These are phyloP conservation scores for Amphibalanus amphitrite DNA, from an alignment of 1,140 invertebrate genomes.

Conservation along the genomic window DNA sequence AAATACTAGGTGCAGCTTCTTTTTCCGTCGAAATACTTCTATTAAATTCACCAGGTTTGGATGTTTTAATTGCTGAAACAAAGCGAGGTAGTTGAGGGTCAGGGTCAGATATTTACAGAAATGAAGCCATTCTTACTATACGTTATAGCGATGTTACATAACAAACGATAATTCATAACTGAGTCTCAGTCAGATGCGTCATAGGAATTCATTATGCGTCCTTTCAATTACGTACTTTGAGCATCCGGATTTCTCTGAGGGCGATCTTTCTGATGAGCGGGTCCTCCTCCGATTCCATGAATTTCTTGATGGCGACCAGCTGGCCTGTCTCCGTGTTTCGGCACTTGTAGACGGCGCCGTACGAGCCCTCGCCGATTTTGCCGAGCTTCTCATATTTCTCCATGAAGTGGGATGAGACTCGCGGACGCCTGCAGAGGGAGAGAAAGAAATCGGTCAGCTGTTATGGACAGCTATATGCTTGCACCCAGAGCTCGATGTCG, in stretches of 20 bases:
- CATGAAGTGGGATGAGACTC: constrained; percentile 67
- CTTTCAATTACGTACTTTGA: no score
- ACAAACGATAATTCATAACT: no score
- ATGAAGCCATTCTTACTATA: no score
- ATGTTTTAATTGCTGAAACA: constrained; percentile 85
- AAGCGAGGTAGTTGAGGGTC: no score
- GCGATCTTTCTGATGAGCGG: constrained; percentile 96
- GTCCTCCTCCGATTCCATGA: constrained; percentile 97
- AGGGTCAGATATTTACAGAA: no score
- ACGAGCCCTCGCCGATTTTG: constrained; percentile 94
- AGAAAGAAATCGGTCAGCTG: no score
- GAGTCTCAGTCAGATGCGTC: no score
- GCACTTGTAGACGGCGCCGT: constrained; percentile 97
- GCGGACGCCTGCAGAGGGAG: constrained; percentile 43
- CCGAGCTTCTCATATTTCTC: constrained; percentile 94
- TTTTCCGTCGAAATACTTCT: constrained; percentile 92
- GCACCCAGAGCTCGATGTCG: no score
- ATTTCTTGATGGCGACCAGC: constrained; percentile 96
- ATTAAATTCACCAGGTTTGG: constrained; percentile 92
- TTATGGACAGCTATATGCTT: no score
- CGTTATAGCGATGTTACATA: no score
- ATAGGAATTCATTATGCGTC: no score
- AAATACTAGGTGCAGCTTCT: constrained; percentile 92
- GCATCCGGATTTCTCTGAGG: constrained; percentile 85
- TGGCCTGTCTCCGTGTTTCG: constrained; percentile 87